Percentiles rank a stretch among this genome's conserved stretches.
Conservation (phyloP, 1,140 invertebrate genomes). For the Solen grandis region DNA sequence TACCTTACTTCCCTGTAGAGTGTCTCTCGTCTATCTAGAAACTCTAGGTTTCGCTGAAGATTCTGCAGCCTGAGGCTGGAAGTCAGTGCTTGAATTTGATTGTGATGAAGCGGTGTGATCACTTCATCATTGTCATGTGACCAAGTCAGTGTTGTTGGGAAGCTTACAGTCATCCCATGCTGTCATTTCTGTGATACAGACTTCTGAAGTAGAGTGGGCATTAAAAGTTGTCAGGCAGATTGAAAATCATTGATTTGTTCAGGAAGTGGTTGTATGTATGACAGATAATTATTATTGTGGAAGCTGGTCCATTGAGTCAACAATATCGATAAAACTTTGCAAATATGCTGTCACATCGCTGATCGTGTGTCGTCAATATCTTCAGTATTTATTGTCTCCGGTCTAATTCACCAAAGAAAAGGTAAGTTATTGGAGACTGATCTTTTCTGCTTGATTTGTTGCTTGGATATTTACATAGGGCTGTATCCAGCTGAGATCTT, state of each 20-base stretch:
- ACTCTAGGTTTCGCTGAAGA: too few relatives aligned
- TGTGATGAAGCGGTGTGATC: too few relatives aligned
- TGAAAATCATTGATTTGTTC: constrained; percentile 50
- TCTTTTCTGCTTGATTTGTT: neutral
- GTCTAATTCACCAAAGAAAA: neutral
- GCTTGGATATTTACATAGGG: neutral
- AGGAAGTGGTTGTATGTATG: constrained; percentile 37
- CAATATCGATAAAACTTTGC: constrained; percentile 37
- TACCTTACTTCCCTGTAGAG: too few relatives aligned
- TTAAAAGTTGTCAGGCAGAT: constrained; percentile 42
- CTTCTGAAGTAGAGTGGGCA: neutral
- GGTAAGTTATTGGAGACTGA: neutral
- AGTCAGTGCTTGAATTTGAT: too few relatives aligned
- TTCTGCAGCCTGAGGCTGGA: too few relatives aligned
- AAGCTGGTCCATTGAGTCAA: neutral
- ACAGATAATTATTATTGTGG: constrained; percentile 38
- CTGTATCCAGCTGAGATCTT: neutral
- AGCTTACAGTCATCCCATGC: neutral
- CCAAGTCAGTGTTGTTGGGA: neutral
- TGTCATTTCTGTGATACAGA: neutral
- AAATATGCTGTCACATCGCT: constrained; percentile 31
- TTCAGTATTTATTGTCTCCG: neutral
- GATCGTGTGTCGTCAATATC: neutral
- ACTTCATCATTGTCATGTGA: too few relatives aligned
- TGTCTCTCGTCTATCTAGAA: too few relatives aligned